A percentile compares a stretch with the other conserved stretches of the same genome.
Evolutionary conservation across 2,797 vertebrate genomes (phyloP).

Genomic region (Psittacula derbiana): DNA sequence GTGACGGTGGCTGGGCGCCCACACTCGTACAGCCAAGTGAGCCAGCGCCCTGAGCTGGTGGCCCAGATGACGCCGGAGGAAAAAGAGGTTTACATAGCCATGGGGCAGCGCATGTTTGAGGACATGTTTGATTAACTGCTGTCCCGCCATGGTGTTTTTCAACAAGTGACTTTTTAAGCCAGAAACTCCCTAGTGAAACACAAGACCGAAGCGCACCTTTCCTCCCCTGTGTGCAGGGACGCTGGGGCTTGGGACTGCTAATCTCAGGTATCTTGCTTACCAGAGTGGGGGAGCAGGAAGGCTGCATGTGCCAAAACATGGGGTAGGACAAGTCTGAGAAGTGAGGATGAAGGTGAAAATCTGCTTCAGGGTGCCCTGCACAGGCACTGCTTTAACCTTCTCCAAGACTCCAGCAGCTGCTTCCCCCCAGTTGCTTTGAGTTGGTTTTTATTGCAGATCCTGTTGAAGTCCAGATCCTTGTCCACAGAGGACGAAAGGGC

Average conservation of each 20-base stretch:
- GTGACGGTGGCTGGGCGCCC: conserved; percentile 88
- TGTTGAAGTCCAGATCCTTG: neutral
- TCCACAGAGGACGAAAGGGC: neutral
- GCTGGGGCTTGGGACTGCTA: neutral
- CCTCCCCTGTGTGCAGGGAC: neutral
- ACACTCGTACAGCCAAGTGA: conserved; percentile 90
- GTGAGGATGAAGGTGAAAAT: neutral
- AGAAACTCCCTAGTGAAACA: conserved; percentile 1
- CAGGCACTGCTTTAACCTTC: neutral
- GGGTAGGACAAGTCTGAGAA: neutral
- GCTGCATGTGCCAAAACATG: neutral
- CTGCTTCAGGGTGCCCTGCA: neutral
- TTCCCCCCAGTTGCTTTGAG: neutral
- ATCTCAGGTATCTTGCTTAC: neutral
- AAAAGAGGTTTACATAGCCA: conserved; percentile 95
- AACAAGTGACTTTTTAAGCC: neutral
- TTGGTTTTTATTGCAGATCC: neutral
- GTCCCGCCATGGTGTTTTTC: neutral
- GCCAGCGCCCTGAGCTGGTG: conserved; percentile 92
- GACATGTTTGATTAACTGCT: conserved; percentile 84
- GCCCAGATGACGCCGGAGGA: conserved; percentile 93
- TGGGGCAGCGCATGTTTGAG: conserved; percentile 93
- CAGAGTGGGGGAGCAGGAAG: neutral
- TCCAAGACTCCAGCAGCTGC: neutral
- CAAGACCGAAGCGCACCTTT: neutral